Conservation (phyloP, 2,797 vertebrate genomes). For the Lacerta agilis region DNA sequence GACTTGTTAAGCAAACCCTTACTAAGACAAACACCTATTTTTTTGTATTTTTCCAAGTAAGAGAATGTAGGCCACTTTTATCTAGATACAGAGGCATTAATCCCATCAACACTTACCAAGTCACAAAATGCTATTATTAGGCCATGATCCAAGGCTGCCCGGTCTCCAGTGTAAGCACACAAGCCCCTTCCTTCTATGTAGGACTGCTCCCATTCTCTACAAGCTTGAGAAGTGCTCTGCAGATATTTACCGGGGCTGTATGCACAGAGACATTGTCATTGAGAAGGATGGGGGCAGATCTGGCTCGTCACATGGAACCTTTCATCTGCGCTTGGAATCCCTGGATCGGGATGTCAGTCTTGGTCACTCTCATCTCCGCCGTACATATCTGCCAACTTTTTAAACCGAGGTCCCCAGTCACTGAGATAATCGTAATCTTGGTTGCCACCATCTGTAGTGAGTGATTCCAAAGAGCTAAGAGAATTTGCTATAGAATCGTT, state of each 20-base stretch:
- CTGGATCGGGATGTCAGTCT: slow-evolving; percentile 72
- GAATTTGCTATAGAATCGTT: slow-evolving; percentile 93
- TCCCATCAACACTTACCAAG: slow-evolving; percentile 57
- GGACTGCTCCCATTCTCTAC: not conserved
- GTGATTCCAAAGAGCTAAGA: slow-evolving; percentile 93
- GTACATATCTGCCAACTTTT: slow-evolving; percentile 96
- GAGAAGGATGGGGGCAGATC: not conserved
- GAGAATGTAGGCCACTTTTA: slow-evolving; percentile 70
- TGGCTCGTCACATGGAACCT: not conserved
- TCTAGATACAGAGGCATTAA: slow-evolving; percentile 68
- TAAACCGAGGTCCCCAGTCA: slow-evolving; percentile 95
- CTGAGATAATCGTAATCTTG: slow-evolving; percentile 96
- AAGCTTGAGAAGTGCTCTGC: not conserved
- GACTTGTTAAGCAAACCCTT: slow-evolving; percentile 76
- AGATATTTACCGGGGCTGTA: not conserved
- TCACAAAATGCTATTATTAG: slow-evolving; percentile 14
- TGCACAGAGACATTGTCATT: not conserved
- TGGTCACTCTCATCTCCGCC: slow-evolving; percentile 90
- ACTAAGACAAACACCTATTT: slow-evolving; percentile 78
- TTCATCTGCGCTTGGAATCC: not conserved
- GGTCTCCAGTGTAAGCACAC: not conserved
- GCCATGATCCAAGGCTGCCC: not conserved
- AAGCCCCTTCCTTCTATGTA: not conserved
- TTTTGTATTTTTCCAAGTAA: slow-evolving; percentile 67
- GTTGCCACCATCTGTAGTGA: slow-evolving; percentile 87